Evolutionary conservation across 2,888 invertebrate genomes (phyloP).

Genomic region (Pristionchus fissidentatus): DNA sequence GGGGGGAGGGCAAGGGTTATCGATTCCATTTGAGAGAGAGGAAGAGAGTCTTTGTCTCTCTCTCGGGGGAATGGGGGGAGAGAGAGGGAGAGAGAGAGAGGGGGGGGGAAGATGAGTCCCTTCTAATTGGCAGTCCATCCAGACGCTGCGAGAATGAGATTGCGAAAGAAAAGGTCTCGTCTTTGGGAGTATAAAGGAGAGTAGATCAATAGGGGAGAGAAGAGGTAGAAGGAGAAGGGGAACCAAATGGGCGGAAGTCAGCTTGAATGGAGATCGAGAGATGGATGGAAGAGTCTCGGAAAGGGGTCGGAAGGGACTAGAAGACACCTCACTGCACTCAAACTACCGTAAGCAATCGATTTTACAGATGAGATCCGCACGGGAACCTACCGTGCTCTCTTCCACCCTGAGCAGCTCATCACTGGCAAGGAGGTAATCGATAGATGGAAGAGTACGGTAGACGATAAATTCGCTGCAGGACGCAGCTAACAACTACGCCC

Average conservation of each 20-base stretch:
- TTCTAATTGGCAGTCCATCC: constrained; percentile 29
- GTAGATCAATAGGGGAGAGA: neutral
- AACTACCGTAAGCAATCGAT: constrained; percentile 57
- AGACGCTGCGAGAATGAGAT: constrained; percentile 31
- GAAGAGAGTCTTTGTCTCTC: constrained; percentile 43
- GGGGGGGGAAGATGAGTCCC: neutral
- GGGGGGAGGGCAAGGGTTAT: constrained; percentile 35
- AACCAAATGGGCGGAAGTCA: constrained; percentile 23
- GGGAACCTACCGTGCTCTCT: constrained; percentile 87
- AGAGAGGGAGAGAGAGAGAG: constrained; percentile 24
- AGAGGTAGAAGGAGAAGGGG: neutral
- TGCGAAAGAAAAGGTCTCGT: constrained; percentile 24
- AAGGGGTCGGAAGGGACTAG: neutral
- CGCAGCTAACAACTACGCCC: constrained; percentile 78
- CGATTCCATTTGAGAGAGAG: constrained; percentile 26
- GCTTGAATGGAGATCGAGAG: neutral
- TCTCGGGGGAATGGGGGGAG: constrained; percentile 24
- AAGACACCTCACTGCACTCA: neutral
- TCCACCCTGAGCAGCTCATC: constrained; percentile 94
- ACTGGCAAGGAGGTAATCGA: constrained; percentile 46
- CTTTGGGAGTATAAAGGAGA: constrained; percentile 8
- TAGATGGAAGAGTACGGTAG: neutral
- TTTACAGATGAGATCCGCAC: constrained; percentile 77
- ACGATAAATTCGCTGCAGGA: constrained; percentile 70
- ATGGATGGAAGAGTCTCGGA: neutral